phyloP scores from a whole-genome alignment of 2,113 vertebrate species.

The Urocolius indicus region DNA sequence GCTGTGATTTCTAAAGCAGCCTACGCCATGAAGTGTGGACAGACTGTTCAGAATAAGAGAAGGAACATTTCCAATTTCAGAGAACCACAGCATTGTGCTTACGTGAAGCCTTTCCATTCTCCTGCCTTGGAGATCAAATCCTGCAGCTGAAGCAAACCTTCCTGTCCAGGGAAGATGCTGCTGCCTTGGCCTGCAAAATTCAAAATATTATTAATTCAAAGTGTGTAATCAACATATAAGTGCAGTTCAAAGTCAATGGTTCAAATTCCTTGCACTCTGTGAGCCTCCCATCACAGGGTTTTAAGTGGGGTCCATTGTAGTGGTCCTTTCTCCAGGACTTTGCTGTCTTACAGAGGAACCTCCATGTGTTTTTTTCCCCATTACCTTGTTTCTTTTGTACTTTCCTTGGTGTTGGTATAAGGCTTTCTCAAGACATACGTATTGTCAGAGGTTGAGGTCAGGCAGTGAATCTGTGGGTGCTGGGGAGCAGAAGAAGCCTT shows the following conservation, averaged over 20 bases:
- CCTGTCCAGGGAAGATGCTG: neutral
- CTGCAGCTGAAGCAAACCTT: fast-evolving
- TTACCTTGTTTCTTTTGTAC: neutral
- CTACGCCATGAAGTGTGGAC: conserved; percentile 23
- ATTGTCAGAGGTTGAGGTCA: neutral
- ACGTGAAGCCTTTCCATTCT: neutral
- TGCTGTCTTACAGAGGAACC: neutral
- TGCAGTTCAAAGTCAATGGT: neutral
- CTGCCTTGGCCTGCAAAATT: neutral
- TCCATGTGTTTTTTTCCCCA: neutral
- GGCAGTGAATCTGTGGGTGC: neutral
- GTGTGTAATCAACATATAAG: neutral
- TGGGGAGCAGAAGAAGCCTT: neutral
- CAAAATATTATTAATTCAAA: neutral
- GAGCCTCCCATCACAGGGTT: neutral
- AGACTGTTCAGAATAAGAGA: conserved; percentile 64
- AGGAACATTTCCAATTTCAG: conserved; percentile 11
- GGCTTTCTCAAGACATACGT: neutral
- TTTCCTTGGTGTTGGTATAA: neutral
- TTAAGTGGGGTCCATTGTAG: neutral
- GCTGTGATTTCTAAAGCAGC: conserved; percentile 44
- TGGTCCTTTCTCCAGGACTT: neutral
- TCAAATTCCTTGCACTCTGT: neutral
- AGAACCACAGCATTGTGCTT: neutral
- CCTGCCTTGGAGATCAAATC: neutral